Evolutionary conservation across 2,797 vertebrate genomes (phyloP), one percentile per base, ranked within the genome.

Genomic region (Paguma larvata): DNA sequence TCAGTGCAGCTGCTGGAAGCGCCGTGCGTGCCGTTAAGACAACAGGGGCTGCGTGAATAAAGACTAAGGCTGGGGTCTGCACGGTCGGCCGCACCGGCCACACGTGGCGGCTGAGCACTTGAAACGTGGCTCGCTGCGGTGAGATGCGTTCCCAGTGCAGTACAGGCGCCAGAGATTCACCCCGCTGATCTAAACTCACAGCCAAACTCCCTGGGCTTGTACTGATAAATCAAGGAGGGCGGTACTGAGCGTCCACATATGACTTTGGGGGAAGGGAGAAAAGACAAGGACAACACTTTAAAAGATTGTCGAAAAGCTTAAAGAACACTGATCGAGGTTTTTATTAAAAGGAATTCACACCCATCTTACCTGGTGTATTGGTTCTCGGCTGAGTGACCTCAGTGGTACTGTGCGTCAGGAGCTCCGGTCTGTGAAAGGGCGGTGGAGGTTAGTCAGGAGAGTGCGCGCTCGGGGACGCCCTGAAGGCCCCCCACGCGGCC

Each of bases 341-440:
- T 67, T n/a, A 11, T 59, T 38, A 11, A 34, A 70, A 62, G 18
- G 7, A 38, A 15, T n/a, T 44, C 41, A 5, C 1, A 7, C 21
- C 13, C 2, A 0, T 73, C 97, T 95, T 98, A 99, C 99, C 99
- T 98, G 97, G 86, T 0, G 75, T 90, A 38, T 97, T 98, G 0
- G 96, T 95, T 59, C 63, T 96, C 16, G 98, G 97, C 1, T 98
- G 98, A 94, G 3, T 62, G 38, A 96, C 96, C 91, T 98, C 98
- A 0, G 96, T 5, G 48, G 98, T 79, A 59, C 86, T 77, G 46
- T 98, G 59, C 34, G 88, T 98, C 51, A 99, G 97, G 73, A 99
- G 98, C 41, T 99, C 99, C 62, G 99, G 99, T 90, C 99, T 99
- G 98, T 85, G 97, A 98, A 80, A 94, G 65, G 0, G 41, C 0